phyloP scores from a whole-genome alignment of 1,140 invertebrate genomes.

The Achroia grisella region DNA sequence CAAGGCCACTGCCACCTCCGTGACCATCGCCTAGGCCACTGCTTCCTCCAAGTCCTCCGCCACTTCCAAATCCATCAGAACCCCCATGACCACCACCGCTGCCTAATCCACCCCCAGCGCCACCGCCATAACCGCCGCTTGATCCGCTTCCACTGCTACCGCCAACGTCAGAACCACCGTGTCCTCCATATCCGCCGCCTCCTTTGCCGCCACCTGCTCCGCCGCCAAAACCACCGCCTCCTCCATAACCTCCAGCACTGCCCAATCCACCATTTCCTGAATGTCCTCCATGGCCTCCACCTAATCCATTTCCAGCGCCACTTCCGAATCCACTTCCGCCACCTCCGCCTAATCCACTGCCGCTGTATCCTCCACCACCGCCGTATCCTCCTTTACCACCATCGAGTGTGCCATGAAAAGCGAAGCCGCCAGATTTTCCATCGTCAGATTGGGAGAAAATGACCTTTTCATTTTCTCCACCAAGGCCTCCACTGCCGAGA shows the following conservation, averaged over 20 bases:
- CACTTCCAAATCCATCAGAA: constrained; percentile 8
- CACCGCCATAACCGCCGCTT: constrained; percentile 6
- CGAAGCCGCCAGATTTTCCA: constrained; percentile 46
- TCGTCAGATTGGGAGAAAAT: constrained; percentile 38
- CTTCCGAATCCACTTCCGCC: constrained; percentile 13
- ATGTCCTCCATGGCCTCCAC: constrained; percentile 15
- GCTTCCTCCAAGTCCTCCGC: constrained; percentile 16
- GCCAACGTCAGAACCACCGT: constrained; percentile 6
- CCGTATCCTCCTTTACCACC: constrained; percentile 28
- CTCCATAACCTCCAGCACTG: too few species aligned
- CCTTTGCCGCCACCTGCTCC: constrained; percentile 10
- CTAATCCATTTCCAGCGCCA: constrained; percentile 8
- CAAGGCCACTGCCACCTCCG: constrained; percentile 13
- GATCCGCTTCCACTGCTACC: constrained; percentile 15
- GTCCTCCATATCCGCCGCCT: background rate
- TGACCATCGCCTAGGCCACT: constrained; percentile 1
- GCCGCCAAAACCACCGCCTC: background rate
- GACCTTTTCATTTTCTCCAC: constrained; percentile 17
- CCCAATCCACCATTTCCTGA: constrained; percentile 5
- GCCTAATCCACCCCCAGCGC: constrained; percentile 12
- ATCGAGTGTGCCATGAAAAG: constrained; percentile 32
- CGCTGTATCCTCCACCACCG: constrained; percentile 22
- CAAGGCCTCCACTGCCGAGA: constrained; percentile 13
- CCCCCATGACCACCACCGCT: constrained; percentile 11
- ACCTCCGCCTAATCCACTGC: constrained; percentile 10